Base-by-base conservation (phyloP, 2,888 invertebrate species). In the Meandrusa payeni region DNA sequence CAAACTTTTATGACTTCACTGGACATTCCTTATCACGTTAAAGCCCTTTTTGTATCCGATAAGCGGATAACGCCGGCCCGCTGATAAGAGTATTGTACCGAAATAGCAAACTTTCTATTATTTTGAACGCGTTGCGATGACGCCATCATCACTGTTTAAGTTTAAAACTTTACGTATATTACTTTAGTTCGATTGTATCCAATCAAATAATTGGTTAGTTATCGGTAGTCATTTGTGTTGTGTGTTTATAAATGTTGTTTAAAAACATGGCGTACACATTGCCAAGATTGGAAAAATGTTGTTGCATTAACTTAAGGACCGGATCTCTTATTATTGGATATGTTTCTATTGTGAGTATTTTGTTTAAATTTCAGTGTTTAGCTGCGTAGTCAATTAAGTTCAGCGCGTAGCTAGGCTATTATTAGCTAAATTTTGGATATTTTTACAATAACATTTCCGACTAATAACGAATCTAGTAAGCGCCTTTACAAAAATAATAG, bases 261-360 rank as follows among this genome's bases (percentile, higher is more conserved):
- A 22, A 24, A 9, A 52, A 46, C 37, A 66, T 66, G 64, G 52
- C 46, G 11, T 53, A 52, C 13, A 46, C 37, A 27, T 42, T 81
- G 26, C 85, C 85, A 1, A 64, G 73, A 23, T 50, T 76, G 2
- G 52, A 54, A 1, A 71, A 58, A 48, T 83, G 76, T 48, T 82
- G 83, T 59, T 81, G 60, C 54, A 55, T 80, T 7, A 62, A 77
- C 3, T 47, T 85, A 24, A 62, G 69, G 45, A 62, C 69, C 26
- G 85, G 79, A 7, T 68, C 75, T 0, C 56, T 85, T 22, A 51
- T 83, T 15, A 76, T 85, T 32, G 86, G 85, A 55, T 86, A 86
- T 64, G 17, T 75, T 26, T 76, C 81, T 13, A 58, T 82, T 47
- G 85, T 85, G 57, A 81, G 83, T 76, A 28, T 12, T 2, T 4